Conservation (phyloP, 1,140 invertebrate genomes). For the Catajapyx aquilonaris region DNA sequence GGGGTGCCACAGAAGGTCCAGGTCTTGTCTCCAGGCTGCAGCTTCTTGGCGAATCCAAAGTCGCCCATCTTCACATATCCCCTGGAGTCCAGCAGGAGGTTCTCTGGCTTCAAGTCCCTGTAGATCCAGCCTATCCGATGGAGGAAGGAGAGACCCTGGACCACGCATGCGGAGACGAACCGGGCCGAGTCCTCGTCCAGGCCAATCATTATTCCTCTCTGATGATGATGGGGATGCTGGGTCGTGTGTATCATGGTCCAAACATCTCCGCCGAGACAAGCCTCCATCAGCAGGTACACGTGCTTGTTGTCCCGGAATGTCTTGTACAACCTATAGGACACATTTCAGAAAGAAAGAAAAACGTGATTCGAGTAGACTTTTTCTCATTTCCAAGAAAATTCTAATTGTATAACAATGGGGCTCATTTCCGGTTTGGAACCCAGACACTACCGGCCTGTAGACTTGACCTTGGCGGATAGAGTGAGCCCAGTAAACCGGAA, state of each 20-base stretch:
- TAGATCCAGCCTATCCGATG: slow-evolving; percentile 94
- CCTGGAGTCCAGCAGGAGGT: slow-evolving; percentile 70
- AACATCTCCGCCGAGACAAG: slow-evolving; percentile 88
- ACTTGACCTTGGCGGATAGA: too few species aligned
- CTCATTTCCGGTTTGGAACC: too few species aligned
- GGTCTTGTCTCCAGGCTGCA: slow-evolving; percentile 78
- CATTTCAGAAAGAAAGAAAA: too few species aligned
- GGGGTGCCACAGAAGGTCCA: slow-evolving; percentile 96
- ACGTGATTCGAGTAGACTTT: too few species aligned
- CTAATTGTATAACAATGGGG: too few species aligned
- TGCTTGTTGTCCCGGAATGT: slow-evolving; percentile 96
- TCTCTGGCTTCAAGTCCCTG: slow-evolving; percentile 96
- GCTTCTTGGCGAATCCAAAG: slow-evolving; percentile 92
- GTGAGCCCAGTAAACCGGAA: too few species aligned
- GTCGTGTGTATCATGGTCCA: slow-evolving; percentile 88
- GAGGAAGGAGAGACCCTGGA: slow-evolving; percentile 90
- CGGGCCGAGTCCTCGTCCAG: slow-evolving; percentile 65
- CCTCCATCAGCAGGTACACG: slow-evolving; percentile 96
- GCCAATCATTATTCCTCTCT: too few species aligned
- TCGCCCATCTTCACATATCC: slow-evolving; percentile 89
- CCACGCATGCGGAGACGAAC: slow-evolving; percentile 92
- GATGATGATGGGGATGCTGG: too few species aligned
- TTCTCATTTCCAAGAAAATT: too few species aligned
- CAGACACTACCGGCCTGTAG: too few species aligned
- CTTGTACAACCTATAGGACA: too few species aligned